These are phyloP conservation scores for Drosophila mulleri DNA, from an alignment of 2,888 invertebrate species.

Conservation along the genomic window DNA sequence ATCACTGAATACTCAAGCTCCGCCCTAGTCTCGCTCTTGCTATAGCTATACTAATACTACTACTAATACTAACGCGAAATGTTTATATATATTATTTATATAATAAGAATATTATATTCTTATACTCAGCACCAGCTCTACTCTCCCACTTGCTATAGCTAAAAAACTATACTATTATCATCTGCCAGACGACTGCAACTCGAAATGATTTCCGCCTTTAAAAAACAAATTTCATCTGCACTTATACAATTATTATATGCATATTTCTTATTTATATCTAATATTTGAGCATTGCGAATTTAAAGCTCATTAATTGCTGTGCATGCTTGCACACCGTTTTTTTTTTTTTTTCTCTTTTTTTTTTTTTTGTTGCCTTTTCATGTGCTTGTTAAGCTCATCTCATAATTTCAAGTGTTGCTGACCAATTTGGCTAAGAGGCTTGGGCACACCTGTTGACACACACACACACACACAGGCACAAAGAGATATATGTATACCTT, in stretches of 20 bases:
- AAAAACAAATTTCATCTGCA: background rate
- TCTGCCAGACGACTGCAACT: background rate
- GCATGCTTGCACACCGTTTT: constrained; percentile 1
- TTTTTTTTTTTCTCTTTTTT: background rate
- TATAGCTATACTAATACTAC: too few relatives aligned
- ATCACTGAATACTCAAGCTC: too few relatives aligned
- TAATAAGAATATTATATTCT: too few relatives aligned
- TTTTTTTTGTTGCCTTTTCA: background rate
- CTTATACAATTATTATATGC: constrained; percentile 8
- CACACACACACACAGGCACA: background rate
- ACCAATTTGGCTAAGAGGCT: constrained; percentile 29
- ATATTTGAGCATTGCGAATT: constrained; percentile 7
- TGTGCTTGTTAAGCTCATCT: constrained; percentile 12
- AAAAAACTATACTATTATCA: background rate
- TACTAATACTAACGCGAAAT: too few relatives aligned
- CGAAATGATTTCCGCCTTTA: constrained; percentile 1
- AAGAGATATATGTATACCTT: background rate
- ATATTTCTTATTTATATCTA: background rate
- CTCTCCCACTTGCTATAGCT: background rate
- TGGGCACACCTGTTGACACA: constrained; percentile 45
- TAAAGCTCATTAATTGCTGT: constrained; percentile 6
- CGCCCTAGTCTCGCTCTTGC: too few relatives aligned
- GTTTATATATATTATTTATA: too few relatives aligned
- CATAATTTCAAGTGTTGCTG: constrained; percentile 26
- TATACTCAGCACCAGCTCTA: too few relatives aligned